Percentiles rank a stretch among this genome's conserved stretches.
These are phyloP conservation scores for Microctenopoma lineatum DNA, from an alignment of 2,797 vertebrate species.

Conservation along the genomic window DNA sequence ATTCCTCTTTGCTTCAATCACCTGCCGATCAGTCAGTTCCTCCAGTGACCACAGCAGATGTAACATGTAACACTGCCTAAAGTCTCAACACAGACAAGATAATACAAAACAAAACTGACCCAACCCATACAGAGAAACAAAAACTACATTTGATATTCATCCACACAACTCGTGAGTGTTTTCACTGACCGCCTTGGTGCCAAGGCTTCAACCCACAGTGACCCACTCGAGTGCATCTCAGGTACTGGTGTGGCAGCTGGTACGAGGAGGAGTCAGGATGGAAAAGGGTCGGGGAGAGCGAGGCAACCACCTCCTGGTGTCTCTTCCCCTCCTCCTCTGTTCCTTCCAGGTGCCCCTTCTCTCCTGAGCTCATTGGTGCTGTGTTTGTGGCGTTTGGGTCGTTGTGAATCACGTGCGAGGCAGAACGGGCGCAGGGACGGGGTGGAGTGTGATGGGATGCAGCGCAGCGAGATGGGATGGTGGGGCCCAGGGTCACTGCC, in stretches of 20 bases:
- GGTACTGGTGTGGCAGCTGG: conserved; percentile 66
- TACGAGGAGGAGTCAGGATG: conserved; percentile 60
- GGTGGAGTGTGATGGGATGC: conserved; percentile 21
- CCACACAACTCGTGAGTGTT: conserved; percentile 67
- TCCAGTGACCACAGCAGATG: conserved; percentile 63
- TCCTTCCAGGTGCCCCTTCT: conserved; percentile 47
- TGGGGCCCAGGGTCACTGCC: conserved; percentile 87
- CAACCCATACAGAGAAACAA: conserved; percentile 10
- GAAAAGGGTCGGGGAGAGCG: conserved; percentile 51
- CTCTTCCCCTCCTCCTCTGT: conserved; percentile 59
- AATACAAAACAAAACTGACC: conserved; percentile 50
- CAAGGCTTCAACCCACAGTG: conserved; percentile 58
- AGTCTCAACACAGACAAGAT: conserved; percentile 48
- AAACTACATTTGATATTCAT: conserved; percentile 58
- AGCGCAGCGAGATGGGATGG: conserved; percentile 24
- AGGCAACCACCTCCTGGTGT: conserved; percentile 46
- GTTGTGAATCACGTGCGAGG: conserved; percentile 56
- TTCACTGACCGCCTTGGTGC: conserved; percentile 65
- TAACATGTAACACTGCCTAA: conserved; percentile 64
- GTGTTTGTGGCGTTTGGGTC: conserved; percentile 59
- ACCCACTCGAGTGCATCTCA: conserved; percentile 62
- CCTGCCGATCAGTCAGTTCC: conserved; percentile 66
- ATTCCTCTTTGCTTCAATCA: conserved; percentile 67
- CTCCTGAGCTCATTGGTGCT: conserved; percentile 79
- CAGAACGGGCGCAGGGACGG: background rate